Evolutionary conservation across 2,797 vertebrate genomes (phyloP).

Genomic region (Alcedo quadribrachys): DNA sequence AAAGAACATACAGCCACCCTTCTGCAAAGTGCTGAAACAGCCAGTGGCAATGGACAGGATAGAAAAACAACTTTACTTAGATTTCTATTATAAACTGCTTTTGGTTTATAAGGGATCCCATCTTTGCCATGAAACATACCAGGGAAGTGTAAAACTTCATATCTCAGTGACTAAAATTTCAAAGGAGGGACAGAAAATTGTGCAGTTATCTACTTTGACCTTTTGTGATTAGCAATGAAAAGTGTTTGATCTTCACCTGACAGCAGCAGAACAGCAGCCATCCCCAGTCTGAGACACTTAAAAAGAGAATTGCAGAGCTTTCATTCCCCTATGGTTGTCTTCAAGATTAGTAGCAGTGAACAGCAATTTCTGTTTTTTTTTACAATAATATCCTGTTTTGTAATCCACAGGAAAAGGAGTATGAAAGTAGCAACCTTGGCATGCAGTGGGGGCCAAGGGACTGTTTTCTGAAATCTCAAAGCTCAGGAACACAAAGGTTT

Average conservation of each 20-base stretch:
- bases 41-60: not conserved
- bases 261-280: conserved; percentile 3
- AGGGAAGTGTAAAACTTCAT: not conserved
- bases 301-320: not conserved
- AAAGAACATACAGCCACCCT: not conserved
- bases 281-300: not conserved
- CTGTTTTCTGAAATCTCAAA: conserved; percentile 48
- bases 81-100: not conserved
- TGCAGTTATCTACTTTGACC: not conserved
- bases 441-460: not conserved
- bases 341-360: conserved; percentile 30
- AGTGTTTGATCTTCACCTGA: conserved; percentile 44
- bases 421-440: conserved; percentile 63
- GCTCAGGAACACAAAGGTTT: conserved; percentile 47
- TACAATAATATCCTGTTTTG: conserved; percentile 69
- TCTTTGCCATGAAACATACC: not conserved
- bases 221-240: conserved; percentile 2
- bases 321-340: conserved; percentile 12
- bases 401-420: conserved; percentile 71
- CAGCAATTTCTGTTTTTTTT: conserved; percentile 59
- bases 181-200: conserved; percentile 1
- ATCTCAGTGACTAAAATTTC: not conserved
- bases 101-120: not conserved
- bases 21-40: conserved; percentile 6
- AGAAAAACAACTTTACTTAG: not conserved